Evolutionary conservation across 2,888 invertebrate genomes (phyloP), one percentile per base, ranked within the genome.

Genomic region (Xestobium rufovillosum): DNA sequence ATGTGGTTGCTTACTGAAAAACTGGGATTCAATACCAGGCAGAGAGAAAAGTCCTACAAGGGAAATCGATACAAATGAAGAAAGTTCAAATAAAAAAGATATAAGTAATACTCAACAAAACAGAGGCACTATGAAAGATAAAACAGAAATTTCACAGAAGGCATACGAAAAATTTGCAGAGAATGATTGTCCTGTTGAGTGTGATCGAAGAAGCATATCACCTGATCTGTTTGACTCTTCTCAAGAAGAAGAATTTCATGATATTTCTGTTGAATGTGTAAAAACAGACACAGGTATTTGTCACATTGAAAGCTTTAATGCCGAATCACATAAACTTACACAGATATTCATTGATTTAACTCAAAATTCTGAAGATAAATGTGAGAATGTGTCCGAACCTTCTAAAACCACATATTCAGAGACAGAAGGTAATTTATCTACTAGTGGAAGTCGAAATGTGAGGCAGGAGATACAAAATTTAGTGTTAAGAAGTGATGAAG

Each of bases 11-110:
- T 61, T 78, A 35, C 56, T 82, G n/a, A 74, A 68, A 59, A 68
- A 76, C 51, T 80, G 79, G 76, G 57, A 64, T 14, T 52, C 65
- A 30, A 80, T 82, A 50, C 75, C 76, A 3, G 80, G 81, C 1
- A 66, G 82, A 38, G 78, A 78, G 31, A 48, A 53, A 8, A 74
- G 77, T 34, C 80, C 80, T 1, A 45, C 51, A 16, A 39, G 49
- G 39, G 43, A 34, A 31, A 12, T 26, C 16, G 8, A 17, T 19
- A 19, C n/a, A 8, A 8, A 6, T 8, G n/a, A 19, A 19, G n/a
- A 8, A n/a, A 8, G 6, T 19, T 19, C 23, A 6, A 19, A 19
- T 19, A 19, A n/a, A 8, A n/a, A 19, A 19, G n/a, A 19, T 19
- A 8, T 19, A n/a, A 6, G 6, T 8, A n/a, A 12, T 12, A 28